A percentile compares a stretch with the other conserved stretches of the same genome.
Evolutionary conservation across 2,113 vertebrate species (phyloP).

Genomic region (Rhea pennata): DNA sequence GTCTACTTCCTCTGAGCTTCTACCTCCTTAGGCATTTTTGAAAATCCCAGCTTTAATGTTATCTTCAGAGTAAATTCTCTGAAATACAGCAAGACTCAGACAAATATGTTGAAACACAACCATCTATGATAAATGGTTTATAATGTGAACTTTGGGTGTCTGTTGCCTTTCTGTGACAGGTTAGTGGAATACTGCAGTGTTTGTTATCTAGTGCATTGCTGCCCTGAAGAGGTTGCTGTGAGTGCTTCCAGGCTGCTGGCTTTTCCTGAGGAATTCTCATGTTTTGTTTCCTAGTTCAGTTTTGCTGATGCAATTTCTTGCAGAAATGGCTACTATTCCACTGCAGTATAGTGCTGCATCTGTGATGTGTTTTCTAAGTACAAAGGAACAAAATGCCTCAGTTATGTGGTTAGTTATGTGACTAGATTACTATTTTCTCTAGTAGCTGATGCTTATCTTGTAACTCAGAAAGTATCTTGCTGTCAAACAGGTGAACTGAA

Average conservation of each 20-base stretch:
- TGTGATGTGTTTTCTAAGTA: neutral
- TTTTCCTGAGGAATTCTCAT: neutral
- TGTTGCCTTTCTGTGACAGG: neutral
- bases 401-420: neutral
- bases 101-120: neutral
- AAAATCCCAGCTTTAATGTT: neutral
- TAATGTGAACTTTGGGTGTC: too few species aligned
- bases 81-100: neutral
- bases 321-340: neutral
- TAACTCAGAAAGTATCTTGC: neutral
- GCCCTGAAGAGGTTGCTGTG: neutral
- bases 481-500: neutral
- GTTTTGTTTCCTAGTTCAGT: neutral
- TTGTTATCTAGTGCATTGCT: neutral
- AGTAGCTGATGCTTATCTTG: neutral
- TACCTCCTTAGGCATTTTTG: neutral
- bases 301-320: slow-evolving; percentile 10
- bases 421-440: neutral
- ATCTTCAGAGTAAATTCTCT: neutral
- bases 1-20: neutral
- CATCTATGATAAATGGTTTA: neutral
- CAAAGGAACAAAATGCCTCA: neutral
- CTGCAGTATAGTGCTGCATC: neutral
- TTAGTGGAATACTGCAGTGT: neutral
- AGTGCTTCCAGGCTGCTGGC: neutral